Base-by-base conservation (phyloP, 1,140 invertebrate genomes). In the Thaumatotibia leucotreta region DNA sequence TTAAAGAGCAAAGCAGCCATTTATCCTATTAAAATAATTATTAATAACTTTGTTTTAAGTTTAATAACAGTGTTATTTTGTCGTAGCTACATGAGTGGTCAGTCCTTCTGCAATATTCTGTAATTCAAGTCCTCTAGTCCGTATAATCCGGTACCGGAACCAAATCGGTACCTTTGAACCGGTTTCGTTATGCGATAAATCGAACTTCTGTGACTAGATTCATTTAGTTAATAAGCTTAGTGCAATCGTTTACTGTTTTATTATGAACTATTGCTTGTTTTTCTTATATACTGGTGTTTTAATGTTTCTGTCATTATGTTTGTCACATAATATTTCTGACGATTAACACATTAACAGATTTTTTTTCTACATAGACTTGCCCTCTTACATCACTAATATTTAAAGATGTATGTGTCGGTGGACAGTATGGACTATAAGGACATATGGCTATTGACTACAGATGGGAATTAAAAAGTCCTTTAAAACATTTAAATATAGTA, bases 21-120 rank as follows among this genome's bases (percentile, higher is more conserved):
- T 45, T 45, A 45, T 45, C 39, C 39, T 45, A 20, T 45, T 45
- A 45, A 45, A 20, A 45, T 45, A 45, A 45, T 45, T 45, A 45
- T 45, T 20, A 45, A 45, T 20, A 17, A 70, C 65, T 72, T 52
- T 67, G 74, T 75, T 82, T 70, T 83, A 82, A 76, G 81, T 75
- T 79, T 72, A 67, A 75, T 70, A 75, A 76, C 76, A 83, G 79
- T 78, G 75, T 77, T 75, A 73, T 75, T 78, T 81, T 77, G 76
- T 76, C 81, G 66, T 72, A 9, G 9, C n/a, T 17, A 20, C 17
- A 45, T 20, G n/a, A 11, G 32, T 33, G n/a, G 35, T 39, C n/a
- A 39, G 35, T 39, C n/a, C 35, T 35, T 45, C 39, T 45, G 39
- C 39, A 45, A 45, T 45, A 45, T 45, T 45, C 6, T 45, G 14